A percentile compares a stretch with the other conserved stretches of the same genome.
These are phyloP conservation scores for Drosophila barbarae DNA, from an alignment of 2,888 invertebrate species.

Conservation along the genomic window DNA sequence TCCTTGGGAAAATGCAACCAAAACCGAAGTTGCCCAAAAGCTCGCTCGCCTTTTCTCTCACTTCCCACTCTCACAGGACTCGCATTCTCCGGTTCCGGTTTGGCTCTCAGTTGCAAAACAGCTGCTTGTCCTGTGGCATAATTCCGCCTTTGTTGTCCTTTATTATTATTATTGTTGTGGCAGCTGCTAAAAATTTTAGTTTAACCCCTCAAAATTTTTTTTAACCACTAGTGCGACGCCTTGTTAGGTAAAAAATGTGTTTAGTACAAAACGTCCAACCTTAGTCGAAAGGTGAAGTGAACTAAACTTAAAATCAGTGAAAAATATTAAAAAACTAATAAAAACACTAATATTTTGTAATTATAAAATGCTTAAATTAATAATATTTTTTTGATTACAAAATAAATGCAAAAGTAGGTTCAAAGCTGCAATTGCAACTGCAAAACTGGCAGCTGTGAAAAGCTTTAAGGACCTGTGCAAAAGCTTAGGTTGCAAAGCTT, in stretches of 20 bases:
- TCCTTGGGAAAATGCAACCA: conserved; percentile 3
- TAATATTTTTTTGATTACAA: background rate
- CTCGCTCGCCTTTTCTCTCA: conserved; percentile 44
- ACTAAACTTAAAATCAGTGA: background rate
- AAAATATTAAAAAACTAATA: no score
- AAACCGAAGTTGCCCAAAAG: conserved; percentile 44
- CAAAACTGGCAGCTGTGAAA: conserved; percentile 19
- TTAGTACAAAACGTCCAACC: background rate
- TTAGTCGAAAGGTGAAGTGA: conserved; percentile 1
- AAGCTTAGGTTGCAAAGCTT: conserved; percentile 49
- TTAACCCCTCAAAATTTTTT: conserved; percentile 4
- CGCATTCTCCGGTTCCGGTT: conserved; percentile 10
- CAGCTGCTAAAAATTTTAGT: conserved; percentile 12
- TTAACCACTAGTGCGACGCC: background rate
- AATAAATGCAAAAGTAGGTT: conserved; percentile 13
- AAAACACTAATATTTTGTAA: background rate
- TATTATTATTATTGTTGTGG: conserved; percentile 43
- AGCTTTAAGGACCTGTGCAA: conserved; percentile 48
- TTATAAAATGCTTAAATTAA: background rate
- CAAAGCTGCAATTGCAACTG: conserved; percentile 44
- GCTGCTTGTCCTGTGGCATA: conserved; percentile 53
- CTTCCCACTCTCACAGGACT: conserved; percentile 16
- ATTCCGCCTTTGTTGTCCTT: conserved; percentile 48
- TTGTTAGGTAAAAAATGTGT: background rate
- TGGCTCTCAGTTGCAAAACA: conserved; percentile 43